Base-by-base conservation (phyloP, 2,888 invertebrate genomes). In the Augochlorella aurata region DNA sequence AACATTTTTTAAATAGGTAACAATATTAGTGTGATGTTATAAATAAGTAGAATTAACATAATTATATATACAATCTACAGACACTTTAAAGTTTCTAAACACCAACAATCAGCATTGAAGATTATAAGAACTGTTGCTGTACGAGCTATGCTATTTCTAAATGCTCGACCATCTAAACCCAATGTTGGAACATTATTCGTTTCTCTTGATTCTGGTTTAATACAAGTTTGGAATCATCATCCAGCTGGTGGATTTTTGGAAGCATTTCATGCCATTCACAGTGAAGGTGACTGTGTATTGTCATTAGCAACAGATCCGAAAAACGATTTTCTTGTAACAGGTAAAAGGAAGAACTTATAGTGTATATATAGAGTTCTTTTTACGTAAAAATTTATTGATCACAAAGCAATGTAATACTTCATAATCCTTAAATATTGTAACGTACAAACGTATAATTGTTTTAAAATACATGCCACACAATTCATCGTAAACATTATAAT, bases 141-240 rank as follows among this genome's bases (percentile, higher is more conserved):
- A 76, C 95, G 96, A 92, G 95, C 95, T 79, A 95, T 96, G 92
- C 90, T 96, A 72, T 97, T 97, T 92, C 94, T 98, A 44, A 93
- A 94, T 77, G 95, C 95, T 0, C 94, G 97, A 77, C 94, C 95
- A 49, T 94, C 94, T 91, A 93, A 94, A 50, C 94, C 94, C 50
- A 91, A 94, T 9, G 94, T 94, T 58, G 97, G 97, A 14, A 96
- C 96, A 0, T 93, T 98, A 16, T 92, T 97, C 73, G 95, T 97
- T 0, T 95, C 97, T 0, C 93, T 97, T 83, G 97, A 97, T 90
- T 97, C 96, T 85, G 98, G 98, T 0, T 94, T 95, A 78, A 94
- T 97, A 82, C 97, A 98, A 94, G 95, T 96, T 38, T 98, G 97
- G 97, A 97, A 97, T 24, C 96, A 97, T 92, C 97, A 97, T 93